Evolutionary conservation across 2,113 vertebrate genomes (phyloP), one percentile per base, ranked within the genome.

Genomic region (Dicentrarchus labrax): DNA sequence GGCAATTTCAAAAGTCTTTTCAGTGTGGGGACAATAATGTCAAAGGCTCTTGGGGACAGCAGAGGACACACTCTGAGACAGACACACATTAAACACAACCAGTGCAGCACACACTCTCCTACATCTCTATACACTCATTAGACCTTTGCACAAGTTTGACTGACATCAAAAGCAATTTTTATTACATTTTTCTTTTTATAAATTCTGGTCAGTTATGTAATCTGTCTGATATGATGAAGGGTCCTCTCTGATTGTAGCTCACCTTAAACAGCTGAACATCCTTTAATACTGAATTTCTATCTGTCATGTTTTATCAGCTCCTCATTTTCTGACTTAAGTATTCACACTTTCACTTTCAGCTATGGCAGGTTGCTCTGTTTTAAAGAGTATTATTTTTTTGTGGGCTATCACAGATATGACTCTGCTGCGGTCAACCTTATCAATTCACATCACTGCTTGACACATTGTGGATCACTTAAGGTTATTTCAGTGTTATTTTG

Each of bases 1-100:
- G 59, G 10, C 60, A 24, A 51, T 87, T 81, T 76, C 19, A 88
- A 81, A 82, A 76, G 76, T 87, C 47, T 84, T 85, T 87, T 89
- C 69, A 89, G 47, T 62, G 54, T 53, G 10, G 1, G 21, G 21
- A 91, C 75, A 88, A 89, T 72, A 24, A 67, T n/a, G 79, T 60
- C n/a, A 78, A 78, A 74, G 66, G 62, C 39, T 80, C 72, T 71
- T 59, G 51, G n/a, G 59, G 67, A 70, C 51, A 78, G 64, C 24
- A 15, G 50, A 15, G 61, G 56, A 74, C 45, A 75, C 76, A 75
- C 62, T 4, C 21, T 61, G 48, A 80, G 47, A 60, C 2, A 64
- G 21, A 59, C 59, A 61, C 41, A 74, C 70, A 39, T n/a, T 76
- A 0, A 72, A 80, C 82, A 74, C 59, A 60, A 54, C 53, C 24